phyloP scores from a whole-genome alignment of 2,113 vertebrate genomes.

The Dipodomys merriami region DNA sequence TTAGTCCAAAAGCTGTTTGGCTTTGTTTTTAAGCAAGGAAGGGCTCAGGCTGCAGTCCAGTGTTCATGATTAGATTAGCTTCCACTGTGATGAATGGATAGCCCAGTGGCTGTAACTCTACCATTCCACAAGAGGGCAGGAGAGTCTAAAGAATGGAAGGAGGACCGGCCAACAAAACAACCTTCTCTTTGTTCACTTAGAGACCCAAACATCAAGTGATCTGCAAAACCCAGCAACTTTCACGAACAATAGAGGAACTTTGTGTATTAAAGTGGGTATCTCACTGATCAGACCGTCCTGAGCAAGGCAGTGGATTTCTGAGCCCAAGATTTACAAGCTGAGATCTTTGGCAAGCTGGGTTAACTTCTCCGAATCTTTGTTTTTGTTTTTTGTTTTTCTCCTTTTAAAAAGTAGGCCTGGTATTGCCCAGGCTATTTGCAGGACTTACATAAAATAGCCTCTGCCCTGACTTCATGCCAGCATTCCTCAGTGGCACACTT shows the following conservation, averaged over 20 bases:
- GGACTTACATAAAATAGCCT: not conserved
- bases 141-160: conserved; percentile 58
- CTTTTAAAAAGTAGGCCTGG: not conserved
- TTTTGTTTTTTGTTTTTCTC: not conserved
- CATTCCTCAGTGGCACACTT: too few species aligned
- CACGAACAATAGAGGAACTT: not conserved
- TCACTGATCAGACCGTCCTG: not conserved
- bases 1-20: not conserved
- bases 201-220: not conserved
- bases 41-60: not conserved
- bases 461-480: not conserved
- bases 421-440: too few species aligned
- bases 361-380: not conserved
- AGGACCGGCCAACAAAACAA: not conserved
- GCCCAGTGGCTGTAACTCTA: not conserved
- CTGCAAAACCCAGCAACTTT: not conserved
- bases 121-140: conserved; percentile 77
- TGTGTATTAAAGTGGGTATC: not conserved
- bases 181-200: not conserved
- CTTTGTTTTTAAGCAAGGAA: not conserved
- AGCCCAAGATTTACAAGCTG: conserved; percentile 27
- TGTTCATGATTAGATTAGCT: rapidly evolving
- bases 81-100: rapidly evolving
- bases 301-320: not conserved
- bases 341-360: not conserved